Conservation (phyloP, 1,140 invertebrate genomes). For the Dendroctonus ponderosae region DNA sequence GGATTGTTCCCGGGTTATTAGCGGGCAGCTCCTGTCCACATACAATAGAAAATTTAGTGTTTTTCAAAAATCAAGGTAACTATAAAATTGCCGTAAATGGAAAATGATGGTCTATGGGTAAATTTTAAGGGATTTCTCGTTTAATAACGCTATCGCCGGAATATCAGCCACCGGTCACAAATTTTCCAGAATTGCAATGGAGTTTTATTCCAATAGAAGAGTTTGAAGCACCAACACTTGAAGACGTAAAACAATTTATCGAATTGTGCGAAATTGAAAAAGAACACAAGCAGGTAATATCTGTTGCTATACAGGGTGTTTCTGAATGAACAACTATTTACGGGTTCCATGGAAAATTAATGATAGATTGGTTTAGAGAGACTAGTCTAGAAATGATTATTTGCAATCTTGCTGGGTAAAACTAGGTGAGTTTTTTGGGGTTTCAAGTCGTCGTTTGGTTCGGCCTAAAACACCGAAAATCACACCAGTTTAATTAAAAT, state of each 20-base stretch:
- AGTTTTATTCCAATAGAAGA: conserved; percentile 63
- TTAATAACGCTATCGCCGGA: conserved; percentile 65
- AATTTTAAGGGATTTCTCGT: conserved; percentile 53
- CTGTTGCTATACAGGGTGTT: neutral
- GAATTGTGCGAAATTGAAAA: conserved; percentile 56
- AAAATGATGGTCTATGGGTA: neutral
- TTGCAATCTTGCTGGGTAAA: too few species aligned
- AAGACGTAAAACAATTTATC: conserved; percentile 68
- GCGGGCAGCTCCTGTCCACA: conserved; percentile 66
- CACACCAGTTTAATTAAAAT: too few species aligned
- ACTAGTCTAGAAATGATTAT: too few species aligned
- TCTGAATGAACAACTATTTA: neutral
- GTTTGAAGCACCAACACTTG: conserved; percentile 63
- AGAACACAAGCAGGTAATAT: conserved; percentile 37
- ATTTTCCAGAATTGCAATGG: conserved; percentile 57
- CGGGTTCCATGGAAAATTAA: too few species aligned
- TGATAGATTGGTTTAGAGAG: too few species aligned
- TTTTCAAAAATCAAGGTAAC: conserved; percentile 52
- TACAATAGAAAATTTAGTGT: conserved; percentile 58
- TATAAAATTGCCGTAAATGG: neutral
- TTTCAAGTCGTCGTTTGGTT: too few species aligned
- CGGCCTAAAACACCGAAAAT: too few species aligned
- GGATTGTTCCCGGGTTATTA: conserved; percentile 59
- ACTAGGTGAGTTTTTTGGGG: too few species aligned
- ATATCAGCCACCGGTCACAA: conserved; percentile 57